Percentiles rank a stretch among this genome's conserved stretches.
phyloP scores from a whole-genome alignment of 2,888 invertebrate genomes.

The Pachymerium ferrugineum region DNA sequence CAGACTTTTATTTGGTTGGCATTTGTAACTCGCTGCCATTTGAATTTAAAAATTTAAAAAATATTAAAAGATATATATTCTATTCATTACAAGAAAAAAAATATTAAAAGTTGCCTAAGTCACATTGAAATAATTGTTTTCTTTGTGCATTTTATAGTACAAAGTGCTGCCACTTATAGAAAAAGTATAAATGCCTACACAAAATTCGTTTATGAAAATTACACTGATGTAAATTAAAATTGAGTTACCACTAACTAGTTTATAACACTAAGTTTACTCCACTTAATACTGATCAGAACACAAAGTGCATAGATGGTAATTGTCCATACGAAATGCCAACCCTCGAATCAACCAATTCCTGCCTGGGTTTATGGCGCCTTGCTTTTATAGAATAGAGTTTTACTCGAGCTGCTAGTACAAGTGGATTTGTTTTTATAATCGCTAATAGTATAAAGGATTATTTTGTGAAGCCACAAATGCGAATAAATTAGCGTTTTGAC shows the following conservation, averaged over 20 bases:
- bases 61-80: not conserved
- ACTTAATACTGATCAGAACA: not conserved
- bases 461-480: slow-evolving; percentile 19
- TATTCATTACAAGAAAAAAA: not conserved
- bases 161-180: too few species aligned
- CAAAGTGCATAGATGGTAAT: not conserved
- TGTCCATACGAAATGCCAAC: too few species aligned
- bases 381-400: not conserved
- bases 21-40: not conserved
- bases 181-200: too few species aligned
- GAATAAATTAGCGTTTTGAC: not conserved
- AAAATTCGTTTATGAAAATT: too few species aligned
- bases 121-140: too few species aligned
- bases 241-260: not conserved
- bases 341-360: slow-evolving; percentile 11
- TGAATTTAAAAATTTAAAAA: not conserved
- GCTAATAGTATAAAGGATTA: not conserved
- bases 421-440: slow-evolving; percentile 6
- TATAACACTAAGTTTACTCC: too few species aligned
- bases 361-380: not conserved
- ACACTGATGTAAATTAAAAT: too few species aligned
- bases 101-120: not conserved
- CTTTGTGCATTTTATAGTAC: too few species aligned
- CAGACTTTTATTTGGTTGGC: not conserved
- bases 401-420: not conserved